phyloP scores from a whole-genome alignment of 2,797 vertebrate species.

The Ibycter americanus region DNA sequence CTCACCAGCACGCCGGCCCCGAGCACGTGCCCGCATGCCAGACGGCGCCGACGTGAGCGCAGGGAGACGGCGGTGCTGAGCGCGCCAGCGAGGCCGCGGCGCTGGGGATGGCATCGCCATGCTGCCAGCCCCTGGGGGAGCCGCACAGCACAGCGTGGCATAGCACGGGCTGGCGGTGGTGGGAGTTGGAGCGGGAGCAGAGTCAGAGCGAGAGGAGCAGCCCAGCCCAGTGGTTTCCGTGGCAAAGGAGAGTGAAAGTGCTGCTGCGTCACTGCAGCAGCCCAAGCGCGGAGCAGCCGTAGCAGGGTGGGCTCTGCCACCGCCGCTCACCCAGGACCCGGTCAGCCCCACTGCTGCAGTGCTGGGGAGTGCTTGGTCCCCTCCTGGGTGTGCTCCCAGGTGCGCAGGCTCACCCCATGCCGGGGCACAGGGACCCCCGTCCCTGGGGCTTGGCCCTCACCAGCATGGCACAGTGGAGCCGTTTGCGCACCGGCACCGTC shows the following conservation, averaged over 20 bases:
- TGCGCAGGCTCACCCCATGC: background rate
- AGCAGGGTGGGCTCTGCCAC: background rate
- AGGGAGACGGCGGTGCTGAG: background rate
- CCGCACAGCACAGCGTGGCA: rapidly evolving
- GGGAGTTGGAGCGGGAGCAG: background rate
- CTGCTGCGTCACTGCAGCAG: background rate
- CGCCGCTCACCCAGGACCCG: rapidly evolving
- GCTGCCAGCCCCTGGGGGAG: background rate
- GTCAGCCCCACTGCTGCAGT: rapidly evolving
- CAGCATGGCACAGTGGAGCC: rapidly evolving
- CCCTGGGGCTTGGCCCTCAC: rapidly evolving
- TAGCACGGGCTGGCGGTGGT: background rate
- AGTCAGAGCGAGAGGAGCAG: slow-evolving; percentile 4
- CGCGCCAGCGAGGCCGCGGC: rapidly evolving
- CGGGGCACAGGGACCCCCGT: background rate
- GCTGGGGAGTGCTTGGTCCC: rapidly evolving
- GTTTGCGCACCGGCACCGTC: rapidly evolving
- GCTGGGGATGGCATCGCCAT: background rate
- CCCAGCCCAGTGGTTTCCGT: background rate
- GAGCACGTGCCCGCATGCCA: rapidly evolving
- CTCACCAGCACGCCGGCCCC: background rate
- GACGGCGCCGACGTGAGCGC: rapidly evolving
- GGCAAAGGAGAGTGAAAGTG: slow-evolving; percentile 35
- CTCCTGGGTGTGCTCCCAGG: rapidly evolving
- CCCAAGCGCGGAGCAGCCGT: background rate